Base-by-base conservation (phyloP, 2,888 invertebrate species). In the Microctonus brassicae region DNA sequence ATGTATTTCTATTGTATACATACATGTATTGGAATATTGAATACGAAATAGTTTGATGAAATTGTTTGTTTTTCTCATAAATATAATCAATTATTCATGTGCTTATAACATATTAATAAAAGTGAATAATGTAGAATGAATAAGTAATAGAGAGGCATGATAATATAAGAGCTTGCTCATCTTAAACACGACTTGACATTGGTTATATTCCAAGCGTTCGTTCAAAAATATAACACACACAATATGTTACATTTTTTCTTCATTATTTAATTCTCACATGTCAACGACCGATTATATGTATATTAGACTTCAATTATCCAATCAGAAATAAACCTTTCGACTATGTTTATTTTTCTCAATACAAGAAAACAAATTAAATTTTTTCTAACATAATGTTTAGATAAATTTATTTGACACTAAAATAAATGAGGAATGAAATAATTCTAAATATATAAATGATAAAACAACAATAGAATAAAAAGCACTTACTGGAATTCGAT, bases 401-500 rank as follows among this genome's bases (percentile, higher is more conserved):
- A n/a, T n/a, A n/a, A n/a, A n/a, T n/a, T n/a, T n/a, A n/a, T n/a
- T n/a, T n/a, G n/a, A n/a, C n/a, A n/a, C n/a, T n/a, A n/a, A n/a
- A n/a, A n/a, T n/a, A n/a, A n/a, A n/a, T 52, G 2, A 63, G 4
- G 4, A 22, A 22, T 58, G 9, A 22, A 10, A n/a, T n/a, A 3
- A 9, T 29, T 29, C n/a, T 11, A 9, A 47, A 20, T 68, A 61
- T 33, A 47, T 20, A 29, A 39, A 24, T 61, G 11, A 22, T 6
- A 53, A n/a, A 29, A 24, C 6, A 5, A 52, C 20, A 47, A 1
- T 52, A 29, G 52, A 17, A 53, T 13, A 24, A 17, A 20, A 24
- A 2, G 20, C 33, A 80, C 86, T 87, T 76, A 89, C 89, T 84
- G 88, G 89, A 6, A 88, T 86, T 67, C 86, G 86, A 76, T 88